phyloP scores from a whole-genome alignment of 2,797 vertebrate genomes.

The Adelosebastes latens region DNA sequence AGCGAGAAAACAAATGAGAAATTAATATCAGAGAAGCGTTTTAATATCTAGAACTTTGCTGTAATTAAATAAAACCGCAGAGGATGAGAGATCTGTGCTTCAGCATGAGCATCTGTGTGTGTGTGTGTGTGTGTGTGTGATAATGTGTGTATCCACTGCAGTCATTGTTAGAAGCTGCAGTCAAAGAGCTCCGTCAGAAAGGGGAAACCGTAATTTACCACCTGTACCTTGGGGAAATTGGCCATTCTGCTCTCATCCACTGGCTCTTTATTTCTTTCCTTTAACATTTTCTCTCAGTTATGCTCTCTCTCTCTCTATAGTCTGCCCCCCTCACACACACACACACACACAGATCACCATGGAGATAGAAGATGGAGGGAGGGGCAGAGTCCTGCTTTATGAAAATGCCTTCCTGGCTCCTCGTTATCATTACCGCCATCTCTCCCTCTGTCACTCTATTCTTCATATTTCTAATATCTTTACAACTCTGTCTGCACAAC shows the following conservation, averaged over 20 bases:
- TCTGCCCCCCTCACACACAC: neutral
- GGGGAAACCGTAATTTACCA: slow-evolving; percentile 8
- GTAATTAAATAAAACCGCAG: slow-evolving; percentile 22
- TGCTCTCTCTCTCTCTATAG: neutral
- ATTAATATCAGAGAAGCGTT: slow-evolving; percentile 3
- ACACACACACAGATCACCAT: slow-evolving; percentile 50
- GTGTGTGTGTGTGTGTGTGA: neutral
- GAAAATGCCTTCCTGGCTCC: slow-evolving; percentile 14
- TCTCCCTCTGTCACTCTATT: neutral
- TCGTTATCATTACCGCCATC: slow-evolving; percentile 4
- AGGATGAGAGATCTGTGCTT: neutral
- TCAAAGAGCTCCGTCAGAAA: neutral
- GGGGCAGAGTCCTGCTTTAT: slow-evolving; percentile 17
- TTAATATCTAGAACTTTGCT: neutral
- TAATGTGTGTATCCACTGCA: neutral
- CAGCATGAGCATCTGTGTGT: neutral
- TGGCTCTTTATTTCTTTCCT: neutral
- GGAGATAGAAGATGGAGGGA: slow-evolving; percentile 38
- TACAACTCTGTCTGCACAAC: neutral
- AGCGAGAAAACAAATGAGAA: neutral
- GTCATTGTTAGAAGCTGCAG: neutral
- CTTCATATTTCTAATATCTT: neutral
- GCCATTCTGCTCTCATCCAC: slow-evolving; percentile 12
- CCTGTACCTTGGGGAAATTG: slow-evolving; percentile 19
- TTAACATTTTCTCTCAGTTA: slow-evolving; percentile 29